Conservation (phyloP, 2,113 vertebrate species). For the Dipodomys merriami region DNA sequence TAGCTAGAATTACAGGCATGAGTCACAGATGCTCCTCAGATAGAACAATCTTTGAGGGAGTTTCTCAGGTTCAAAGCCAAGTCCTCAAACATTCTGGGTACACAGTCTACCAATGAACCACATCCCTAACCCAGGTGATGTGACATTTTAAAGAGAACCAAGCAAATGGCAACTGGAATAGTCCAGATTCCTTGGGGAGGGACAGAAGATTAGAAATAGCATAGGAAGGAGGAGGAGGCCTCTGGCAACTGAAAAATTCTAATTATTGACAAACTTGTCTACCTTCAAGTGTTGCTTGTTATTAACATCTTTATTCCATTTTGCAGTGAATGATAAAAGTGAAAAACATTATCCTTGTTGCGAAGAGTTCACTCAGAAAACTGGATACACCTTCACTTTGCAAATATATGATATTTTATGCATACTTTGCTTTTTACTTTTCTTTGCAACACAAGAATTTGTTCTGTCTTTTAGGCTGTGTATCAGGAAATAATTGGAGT, state of each 20-base stretch:
- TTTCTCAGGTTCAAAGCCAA: neutral
- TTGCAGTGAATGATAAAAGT: neutral
- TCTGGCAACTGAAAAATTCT: neutral
- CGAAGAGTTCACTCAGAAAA: neutral
- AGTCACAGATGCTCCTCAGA: neutral
- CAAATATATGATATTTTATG: neutral
- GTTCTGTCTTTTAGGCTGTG: neutral
- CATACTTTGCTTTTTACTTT: neutral
- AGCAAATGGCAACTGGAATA: neutral
- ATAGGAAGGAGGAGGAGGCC: neutral
- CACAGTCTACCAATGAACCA: neutral
- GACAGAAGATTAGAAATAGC: neutral
- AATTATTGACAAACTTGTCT: neutral
- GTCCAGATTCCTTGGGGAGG: neutral
- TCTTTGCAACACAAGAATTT: neutral
- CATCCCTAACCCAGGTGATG: neutral
- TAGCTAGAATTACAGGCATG: too few relatives aligned
- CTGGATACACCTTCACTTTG: neutral
- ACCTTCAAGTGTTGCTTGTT: neutral
- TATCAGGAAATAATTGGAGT: neutral
- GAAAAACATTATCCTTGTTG: neutral
- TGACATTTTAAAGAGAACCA: neutral
- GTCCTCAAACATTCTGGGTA: neutral
- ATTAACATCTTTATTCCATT: neutral
- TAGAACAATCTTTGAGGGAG: neutral